Evolutionary conservation across 2,797 vertebrate species (phyloP).

Genomic region (Pantherophis vulpinus): DNA sequence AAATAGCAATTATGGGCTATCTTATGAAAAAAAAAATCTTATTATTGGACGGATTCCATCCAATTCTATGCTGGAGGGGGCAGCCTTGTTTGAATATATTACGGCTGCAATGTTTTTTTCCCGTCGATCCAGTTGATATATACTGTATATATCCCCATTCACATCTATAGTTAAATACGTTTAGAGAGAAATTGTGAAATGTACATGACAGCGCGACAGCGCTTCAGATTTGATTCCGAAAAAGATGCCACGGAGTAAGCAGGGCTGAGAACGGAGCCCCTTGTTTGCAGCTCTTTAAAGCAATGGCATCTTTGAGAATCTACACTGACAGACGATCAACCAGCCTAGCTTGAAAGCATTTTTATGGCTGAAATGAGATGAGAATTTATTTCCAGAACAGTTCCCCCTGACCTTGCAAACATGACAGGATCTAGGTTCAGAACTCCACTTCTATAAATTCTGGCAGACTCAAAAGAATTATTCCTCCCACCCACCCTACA

Average conservation of each 20-base stretch:
- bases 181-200: background rate
- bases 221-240: background rate
- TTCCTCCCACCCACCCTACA: background rate
- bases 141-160: background rate
- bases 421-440: background rate
- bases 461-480: background rate
- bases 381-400: background rate
- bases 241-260: background rate
- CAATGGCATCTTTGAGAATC: background rate
- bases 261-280: background rate
- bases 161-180: background rate
- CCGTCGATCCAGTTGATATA: background rate
- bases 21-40: background rate
- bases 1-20: conserved; percentile 31
- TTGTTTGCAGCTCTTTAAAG: background rate
- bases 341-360: background rate
- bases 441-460: background rate
- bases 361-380: background rate
- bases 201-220: background rate
- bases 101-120: background rate
- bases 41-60: conserved; percentile 21
- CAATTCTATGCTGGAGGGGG: background rate
- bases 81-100: background rate
- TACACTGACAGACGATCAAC: background rate
- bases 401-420: background rate